phyloP scores from a whole-genome alignment of 2,888 invertebrate species.

The Zonitis immaculata region DNA sequence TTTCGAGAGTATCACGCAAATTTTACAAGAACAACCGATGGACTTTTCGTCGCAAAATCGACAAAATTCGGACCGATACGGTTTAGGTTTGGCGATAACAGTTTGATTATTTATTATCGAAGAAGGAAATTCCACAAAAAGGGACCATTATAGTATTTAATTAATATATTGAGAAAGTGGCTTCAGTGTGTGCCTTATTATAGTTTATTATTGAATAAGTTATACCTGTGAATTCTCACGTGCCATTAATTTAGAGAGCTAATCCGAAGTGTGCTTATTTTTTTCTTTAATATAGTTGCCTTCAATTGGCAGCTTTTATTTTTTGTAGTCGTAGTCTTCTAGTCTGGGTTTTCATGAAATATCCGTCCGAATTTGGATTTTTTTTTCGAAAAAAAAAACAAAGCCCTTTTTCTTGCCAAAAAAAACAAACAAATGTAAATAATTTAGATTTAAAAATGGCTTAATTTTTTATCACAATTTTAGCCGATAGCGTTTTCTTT shows the following conservation, averaged over 20 bases:
- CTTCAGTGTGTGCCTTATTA: background rate
- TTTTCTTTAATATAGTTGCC: background rate
- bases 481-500: conserved; percentile 43
- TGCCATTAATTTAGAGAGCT: conserved; percentile 28
- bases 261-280: conserved; percentile 11
- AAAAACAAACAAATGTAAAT: conserved; percentile 18
- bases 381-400: background rate
- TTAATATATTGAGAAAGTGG: conserved; percentile 3
- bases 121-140: conserved; percentile 26
- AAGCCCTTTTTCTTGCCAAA: conserved; percentile 1
- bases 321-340: background rate
- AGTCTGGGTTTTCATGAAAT: background rate
- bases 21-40: conserved; percentile 46
- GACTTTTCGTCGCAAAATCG: conserved; percentile 42
- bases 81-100: conserved; percentile 39
- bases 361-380: background rate
- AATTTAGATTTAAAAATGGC: conserved; percentile 22
- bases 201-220: conserved; percentile 1
- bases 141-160: conserved; percentile 29
- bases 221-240: conserved; percentile 32
- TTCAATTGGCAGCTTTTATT: conserved; percentile 18
- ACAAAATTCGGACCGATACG: conserved; percentile 25
- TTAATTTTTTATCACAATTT: conserved; percentile 40
- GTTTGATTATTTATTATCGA: too few species aligned
- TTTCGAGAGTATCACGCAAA: conserved; percentile 21